Percentiles rank a stretch among this genome's conserved stretches.
phyloP scores from a whole-genome alignment of 2,888 invertebrate species.

The Epinotia bilunana region DNA sequence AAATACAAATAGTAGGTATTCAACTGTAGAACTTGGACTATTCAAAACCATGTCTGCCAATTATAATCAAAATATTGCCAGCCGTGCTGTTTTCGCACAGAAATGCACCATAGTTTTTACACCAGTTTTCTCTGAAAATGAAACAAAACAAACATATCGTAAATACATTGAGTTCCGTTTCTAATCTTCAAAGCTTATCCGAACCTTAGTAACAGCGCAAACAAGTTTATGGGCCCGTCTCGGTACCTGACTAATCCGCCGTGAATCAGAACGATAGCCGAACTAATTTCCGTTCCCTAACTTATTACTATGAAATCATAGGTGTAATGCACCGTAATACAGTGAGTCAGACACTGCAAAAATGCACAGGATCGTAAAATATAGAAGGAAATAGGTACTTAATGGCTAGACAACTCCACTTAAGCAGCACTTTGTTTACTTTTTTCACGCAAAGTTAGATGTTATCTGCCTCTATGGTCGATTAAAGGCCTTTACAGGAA shows the following conservation, averaged over 20 bases:
- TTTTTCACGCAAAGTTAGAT: neutral
- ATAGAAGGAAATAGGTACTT: conserved; percentile 1
- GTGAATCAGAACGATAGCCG: conserved; percentile 49
- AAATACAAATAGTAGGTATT: too few species aligned
- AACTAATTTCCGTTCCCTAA: conserved; percentile 39
- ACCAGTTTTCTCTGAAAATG: conserved; percentile 22
- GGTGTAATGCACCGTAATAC: conserved; percentile 27
- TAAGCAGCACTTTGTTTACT: too few species aligned
- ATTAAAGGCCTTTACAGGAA: too few species aligned
- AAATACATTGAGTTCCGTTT: conserved; percentile 46
- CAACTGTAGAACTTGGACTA: too few species aligned
- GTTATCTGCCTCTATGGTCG: neutral
- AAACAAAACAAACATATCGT: conserved; percentile 37
- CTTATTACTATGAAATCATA: conserved; percentile 30
- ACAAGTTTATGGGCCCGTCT: conserved; percentile 54
- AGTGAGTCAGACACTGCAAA: conserved; percentile 17
- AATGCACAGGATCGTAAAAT: conserved; percentile 8
- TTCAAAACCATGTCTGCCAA: too few species aligned
- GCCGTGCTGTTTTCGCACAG: too few species aligned
- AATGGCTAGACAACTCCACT: too few species aligned
- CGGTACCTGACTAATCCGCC: conserved; percentile 49
- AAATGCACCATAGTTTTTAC: neutral
- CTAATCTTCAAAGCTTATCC: conserved; percentile 44
- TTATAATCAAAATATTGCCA: too few species aligned
- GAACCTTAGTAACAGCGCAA: conserved; percentile 56